Evolutionary conservation across 1,140 invertebrate genomes (phyloP).

Genomic region (Alviniconcha marisindica): DNA sequence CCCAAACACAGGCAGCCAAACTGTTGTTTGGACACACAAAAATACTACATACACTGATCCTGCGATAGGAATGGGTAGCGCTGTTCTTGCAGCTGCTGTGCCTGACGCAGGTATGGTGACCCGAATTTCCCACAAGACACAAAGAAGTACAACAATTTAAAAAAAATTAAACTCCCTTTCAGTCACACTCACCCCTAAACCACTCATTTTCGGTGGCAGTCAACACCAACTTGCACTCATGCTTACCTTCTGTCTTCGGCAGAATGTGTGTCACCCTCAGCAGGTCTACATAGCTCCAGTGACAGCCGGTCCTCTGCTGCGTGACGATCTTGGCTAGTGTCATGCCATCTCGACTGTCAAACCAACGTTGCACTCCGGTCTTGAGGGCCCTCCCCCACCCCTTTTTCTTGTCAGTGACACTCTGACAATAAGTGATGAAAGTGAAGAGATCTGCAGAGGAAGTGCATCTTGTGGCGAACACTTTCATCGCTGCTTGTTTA

Average conservation of each 20-base stretch:
- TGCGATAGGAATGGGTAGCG: no score
- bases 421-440: conserved; percentile 80
- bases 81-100: no score
- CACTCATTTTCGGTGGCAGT: no score
- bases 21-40: no score
- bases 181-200: no score
- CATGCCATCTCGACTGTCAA: conserved; percentile 79
- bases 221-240: no score
- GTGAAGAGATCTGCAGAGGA: conserved; percentile 80
- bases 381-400: conserved; percentile 82
- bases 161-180: no score
- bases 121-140: no score
- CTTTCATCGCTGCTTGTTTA: conserved; percentile 78
- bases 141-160: no score
- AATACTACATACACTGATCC: no score
- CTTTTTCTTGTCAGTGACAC: conserved; percentile 65
- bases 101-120: no score
- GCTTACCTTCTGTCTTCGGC: conserved; percentile 76
- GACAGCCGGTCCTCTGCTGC: conserved; percentile 79
- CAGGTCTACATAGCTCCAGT: conserved; percentile 83
- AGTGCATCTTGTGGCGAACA: conserved; percentile 78
- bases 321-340: conserved; percentile 81
- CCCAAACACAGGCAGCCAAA: no score
- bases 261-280: conserved; percentile 81
- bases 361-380: conserved; percentile 80